Evolutionary conservation across 1,140 invertebrate species (phyloP).

Genomic region (Mizuhopecten yessoensis): DNA sequence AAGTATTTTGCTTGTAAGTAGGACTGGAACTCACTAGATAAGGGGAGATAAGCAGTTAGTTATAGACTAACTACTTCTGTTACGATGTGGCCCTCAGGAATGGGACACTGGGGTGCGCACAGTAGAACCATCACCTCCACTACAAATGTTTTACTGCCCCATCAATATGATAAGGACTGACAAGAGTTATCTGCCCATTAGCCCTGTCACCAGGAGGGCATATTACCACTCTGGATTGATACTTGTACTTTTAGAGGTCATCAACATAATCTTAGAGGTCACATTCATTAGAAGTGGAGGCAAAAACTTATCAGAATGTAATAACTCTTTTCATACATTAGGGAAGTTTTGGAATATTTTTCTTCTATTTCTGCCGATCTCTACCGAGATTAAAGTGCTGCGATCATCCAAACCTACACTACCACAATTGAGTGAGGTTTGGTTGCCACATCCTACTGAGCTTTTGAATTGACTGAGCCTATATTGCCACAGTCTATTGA

Average conservation of each 20-base stretch:
- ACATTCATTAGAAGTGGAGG: not conserved
- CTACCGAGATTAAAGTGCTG: too few species aligned
- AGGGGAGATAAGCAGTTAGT: not conserved
- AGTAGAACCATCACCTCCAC: not conserved
- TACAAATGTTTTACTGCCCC: not conserved
- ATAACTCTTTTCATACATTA: not conserved
- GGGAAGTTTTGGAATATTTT: not conserved
- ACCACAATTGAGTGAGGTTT: too few species aligned
- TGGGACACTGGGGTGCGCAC: not conserved
- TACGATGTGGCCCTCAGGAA: not conserved
- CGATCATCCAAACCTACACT: too few species aligned
- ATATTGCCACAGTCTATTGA: too few species aligned
- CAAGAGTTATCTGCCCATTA: constrained; percentile 30
- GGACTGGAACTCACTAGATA: not conserved
- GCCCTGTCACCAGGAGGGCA: not conserved
- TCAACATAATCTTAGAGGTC: not conserved
- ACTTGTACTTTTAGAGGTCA: constrained; percentile 7
- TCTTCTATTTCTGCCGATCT: not conserved
- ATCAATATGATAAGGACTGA: constrained; percentile 5
- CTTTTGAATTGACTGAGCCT: too few species aligned
- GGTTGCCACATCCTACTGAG: too few species aligned
- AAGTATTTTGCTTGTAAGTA: not conserved
- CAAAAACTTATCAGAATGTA: not conserved
- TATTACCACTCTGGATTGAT: not conserved
- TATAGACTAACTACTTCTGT: not conserved